Base-by-base conservation (phyloP, 1,140 invertebrate species). In the Brachionus plicatilis region DNA sequence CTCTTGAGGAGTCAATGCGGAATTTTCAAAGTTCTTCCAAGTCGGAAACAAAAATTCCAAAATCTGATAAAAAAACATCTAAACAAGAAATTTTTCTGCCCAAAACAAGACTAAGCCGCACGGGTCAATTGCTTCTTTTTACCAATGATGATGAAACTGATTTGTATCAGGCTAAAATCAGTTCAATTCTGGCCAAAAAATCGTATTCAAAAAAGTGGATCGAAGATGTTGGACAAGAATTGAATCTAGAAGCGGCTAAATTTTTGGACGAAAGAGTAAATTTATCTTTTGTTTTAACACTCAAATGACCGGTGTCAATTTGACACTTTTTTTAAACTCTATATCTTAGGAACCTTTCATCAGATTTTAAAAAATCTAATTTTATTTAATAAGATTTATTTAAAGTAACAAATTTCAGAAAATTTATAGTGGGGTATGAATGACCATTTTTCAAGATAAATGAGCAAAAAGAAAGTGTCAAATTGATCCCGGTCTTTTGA, bases 261-360 rank as follows among this genome's bases (percentile, higher is more conserved):
- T 50, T 76, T 76, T 76, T 76, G 47, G 72, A 76, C 14, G 72
- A 76, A 76, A 76, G 45, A 50, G 72, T 76, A 76, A 75, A 20
- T 45, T 37, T 72, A 37, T 43, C 2, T 37, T 37, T 43, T 11
- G 1, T 3, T 37, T 37, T 37, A 24, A 24, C 24, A 24, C 24
- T 24, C 24, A 24, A 24, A 24, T 24, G 24, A 24, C 24, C 24
- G 24, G 24, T 24, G 24, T 24, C 24, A 24, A 24, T 24, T 24
- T 24, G 24, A 24, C 24, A 24, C 24, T 1, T 24, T 24, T 24
- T 24, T 24, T 24, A 24, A 1, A 24, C 24, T 24, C 24, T 24
- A 24, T 24, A 24, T 24, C 24, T 24, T 24, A 1, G 24, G 24
- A 24, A 24, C 24, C 24, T 1, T 24, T 24, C 24, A 24, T 24